These are phyloP conservation scores for Alsophila aescularia DNA, from an alignment of 2,888 invertebrate genomes.

Conservation along the genomic window DNA sequence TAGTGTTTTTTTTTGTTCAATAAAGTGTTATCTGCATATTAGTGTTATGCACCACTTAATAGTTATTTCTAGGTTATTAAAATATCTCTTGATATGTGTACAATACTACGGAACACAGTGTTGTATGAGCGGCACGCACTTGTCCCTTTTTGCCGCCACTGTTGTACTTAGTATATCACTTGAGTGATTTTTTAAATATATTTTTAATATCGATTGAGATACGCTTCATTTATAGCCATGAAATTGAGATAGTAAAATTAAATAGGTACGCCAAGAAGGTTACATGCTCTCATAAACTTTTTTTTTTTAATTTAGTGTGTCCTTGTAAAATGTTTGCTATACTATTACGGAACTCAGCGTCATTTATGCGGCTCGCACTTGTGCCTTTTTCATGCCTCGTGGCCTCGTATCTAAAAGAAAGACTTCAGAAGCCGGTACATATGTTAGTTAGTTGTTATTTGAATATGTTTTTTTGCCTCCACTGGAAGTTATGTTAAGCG, in stretches of 20 bases:
- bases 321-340: background rate
- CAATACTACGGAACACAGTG: background rate
- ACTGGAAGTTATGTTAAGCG: conserved; percentile 4
- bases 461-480: conserved; percentile 16
- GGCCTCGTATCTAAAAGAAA: conserved; percentile 32
- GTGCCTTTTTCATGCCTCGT: conserved; percentile 8
- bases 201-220: no score
- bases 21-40: no score
- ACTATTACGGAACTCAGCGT: conserved; percentile 3
- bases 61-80: no score
- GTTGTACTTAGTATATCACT: no score
- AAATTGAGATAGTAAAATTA: no score
- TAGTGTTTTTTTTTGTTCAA: no score
- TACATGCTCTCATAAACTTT: no score
- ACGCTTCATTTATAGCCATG: no score
- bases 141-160: no score
- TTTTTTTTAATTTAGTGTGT: background rate
- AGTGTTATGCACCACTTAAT: no score
- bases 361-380: background rate
- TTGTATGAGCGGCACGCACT: background rate
- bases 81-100: background rate
- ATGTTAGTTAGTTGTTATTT: conserved; percentile 39
- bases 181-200: no score
- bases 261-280: no score
- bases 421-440: conserved; percentile 32